Evolutionary conservation across 2,113 vertebrate species (phyloP).

Genomic region (Eupsittula cactorum): DNA sequence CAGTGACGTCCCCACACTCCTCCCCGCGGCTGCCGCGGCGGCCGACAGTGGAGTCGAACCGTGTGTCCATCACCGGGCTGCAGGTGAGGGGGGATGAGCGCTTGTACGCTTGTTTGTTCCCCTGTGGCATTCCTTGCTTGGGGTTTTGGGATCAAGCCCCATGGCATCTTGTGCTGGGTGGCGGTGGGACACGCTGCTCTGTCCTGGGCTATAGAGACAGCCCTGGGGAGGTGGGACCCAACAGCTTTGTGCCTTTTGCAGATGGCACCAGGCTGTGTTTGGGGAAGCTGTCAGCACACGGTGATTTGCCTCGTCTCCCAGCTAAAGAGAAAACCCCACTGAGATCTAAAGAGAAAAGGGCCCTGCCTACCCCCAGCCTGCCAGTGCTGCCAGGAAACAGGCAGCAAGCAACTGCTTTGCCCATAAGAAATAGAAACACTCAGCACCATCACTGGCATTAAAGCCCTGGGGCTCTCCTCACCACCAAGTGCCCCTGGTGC

Average conservation of each 20-base stretch:
- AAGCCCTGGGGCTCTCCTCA: neutral
- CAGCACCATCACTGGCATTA: accelerated
- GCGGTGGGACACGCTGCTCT: accelerated
- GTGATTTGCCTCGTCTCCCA: neutral
- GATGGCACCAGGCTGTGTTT: accelerated
- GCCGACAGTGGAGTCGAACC: conserved; percentile 93
- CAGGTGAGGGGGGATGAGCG: conserved; percentile 76
- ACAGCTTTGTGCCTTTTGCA: accelerated
- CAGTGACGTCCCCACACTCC: conserved; percentile 90
- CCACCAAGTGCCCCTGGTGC: accelerated
- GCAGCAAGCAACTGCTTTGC: neutral
- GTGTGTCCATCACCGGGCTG: conserved; percentile 93
- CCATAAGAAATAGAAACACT: neutral
- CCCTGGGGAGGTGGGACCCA: neutral
- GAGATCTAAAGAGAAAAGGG: neutral
- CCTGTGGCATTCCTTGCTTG: accelerated
- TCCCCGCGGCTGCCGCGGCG: conserved; percentile 90
- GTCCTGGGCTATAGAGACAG: neutral
- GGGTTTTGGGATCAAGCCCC: neutral
- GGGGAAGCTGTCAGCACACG: accelerated
- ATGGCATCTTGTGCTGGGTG: accelerated
- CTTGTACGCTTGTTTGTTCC: neutral
- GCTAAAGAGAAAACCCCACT: neutral
- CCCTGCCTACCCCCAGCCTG: neutral
- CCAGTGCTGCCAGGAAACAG: neutral